Conservation (phyloP, 2,888 invertebrate genomes). For the Drosophila hamatofila region DNA sequence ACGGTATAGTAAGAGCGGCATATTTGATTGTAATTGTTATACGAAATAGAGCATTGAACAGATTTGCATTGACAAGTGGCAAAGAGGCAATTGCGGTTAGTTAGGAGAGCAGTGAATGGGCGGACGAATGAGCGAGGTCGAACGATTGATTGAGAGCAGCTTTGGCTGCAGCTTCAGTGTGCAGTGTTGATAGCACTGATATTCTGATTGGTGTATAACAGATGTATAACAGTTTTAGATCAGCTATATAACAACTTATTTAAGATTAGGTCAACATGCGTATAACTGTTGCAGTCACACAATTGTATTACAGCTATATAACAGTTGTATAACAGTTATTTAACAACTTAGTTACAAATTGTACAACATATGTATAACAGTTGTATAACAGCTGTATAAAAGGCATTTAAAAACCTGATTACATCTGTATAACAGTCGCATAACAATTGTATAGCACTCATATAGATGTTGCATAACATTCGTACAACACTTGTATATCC, state of each 20-base stretch:
- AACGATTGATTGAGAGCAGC: slow-evolving; percentile 27
- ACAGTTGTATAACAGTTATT: slow-evolving; percentile 8
- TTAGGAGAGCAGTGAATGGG: slow-evolving; percentile 4
- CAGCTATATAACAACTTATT: not conserved
- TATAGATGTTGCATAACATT: slow-evolving; percentile 9
- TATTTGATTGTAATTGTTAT: slow-evolving; percentile 31
- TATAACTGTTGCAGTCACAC: not conserved
- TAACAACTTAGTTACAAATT: too few species aligned
- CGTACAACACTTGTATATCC: too few species aligned
- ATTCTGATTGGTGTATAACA: slow-evolving; percentile 1
- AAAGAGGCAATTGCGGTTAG: slow-evolving; percentile 3
- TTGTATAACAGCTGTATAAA: slow-evolving; percentile 10
- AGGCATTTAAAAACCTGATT: too few species aligned
- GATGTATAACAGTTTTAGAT: not conserved
- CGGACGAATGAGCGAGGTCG: slow-evolving; percentile 13
- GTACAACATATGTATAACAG: slow-evolving; percentile 11
- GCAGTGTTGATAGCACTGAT: slow-evolving; percentile 5
- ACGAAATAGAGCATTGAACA: slow-evolving; percentile 61
- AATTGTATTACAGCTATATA: slow-evolving; percentile 1
- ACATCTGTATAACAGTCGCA: not conserved
- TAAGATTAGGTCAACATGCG: too few species aligned
- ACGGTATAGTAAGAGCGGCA: slow-evolving; percentile 41
- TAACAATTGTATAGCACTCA: slow-evolving; percentile 1
- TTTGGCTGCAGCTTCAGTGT: slow-evolving; percentile 10
- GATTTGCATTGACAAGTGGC: slow-evolving; percentile 38